phyloP scores from a whole-genome alignment of 2,888 invertebrate species.

The Lordiphosa andalusiaca region DNA sequence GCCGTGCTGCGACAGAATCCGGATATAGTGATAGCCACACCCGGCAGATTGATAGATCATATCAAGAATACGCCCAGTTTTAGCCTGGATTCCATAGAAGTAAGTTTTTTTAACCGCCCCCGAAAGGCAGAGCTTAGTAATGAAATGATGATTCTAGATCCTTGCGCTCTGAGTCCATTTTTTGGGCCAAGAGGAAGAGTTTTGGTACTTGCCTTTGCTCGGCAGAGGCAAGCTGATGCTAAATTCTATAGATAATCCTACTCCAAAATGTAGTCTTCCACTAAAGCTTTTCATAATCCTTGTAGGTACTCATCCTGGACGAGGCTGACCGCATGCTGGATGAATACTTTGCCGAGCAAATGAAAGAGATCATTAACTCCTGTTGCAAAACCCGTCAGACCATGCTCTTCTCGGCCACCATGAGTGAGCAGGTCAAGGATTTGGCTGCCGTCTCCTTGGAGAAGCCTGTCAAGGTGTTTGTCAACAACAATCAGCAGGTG shows the following conservation, averaged over 20 bases:
- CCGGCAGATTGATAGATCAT: conserved; percentile 98
- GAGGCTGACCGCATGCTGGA: conserved; percentile 95
- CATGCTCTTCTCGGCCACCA: conserved; percentile 98
- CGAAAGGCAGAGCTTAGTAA: too few relatives aligned
- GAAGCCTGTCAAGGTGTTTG: conserved; percentile 96
- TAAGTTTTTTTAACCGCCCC: conserved; percentile 75
- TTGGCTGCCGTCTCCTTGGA: conserved; percentile 95
- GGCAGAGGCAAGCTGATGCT: conserved; percentile 64
- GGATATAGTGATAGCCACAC: conserved; percentile 98
- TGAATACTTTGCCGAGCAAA: conserved; percentile 98
- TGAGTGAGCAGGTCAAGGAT: conserved; percentile 99
- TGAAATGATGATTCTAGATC: conserved; percentile 77
- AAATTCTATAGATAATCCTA: neutral
- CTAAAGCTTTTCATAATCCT: neutral
- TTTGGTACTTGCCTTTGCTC: conserved; percentile 47
- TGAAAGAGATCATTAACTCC: conserved; percentile 97
- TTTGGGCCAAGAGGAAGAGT: conserved; percentile 26
- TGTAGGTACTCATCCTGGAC: conserved; percentile 82
- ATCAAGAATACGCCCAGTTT: conserved; percentile 97
- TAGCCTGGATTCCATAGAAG: conserved; percentile 93
- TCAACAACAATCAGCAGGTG: conserved; percentile 97
- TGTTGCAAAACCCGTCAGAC: conserved; percentile 96
- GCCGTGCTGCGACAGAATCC: conserved; percentile 92
- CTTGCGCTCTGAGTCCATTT: conserved; percentile 80
- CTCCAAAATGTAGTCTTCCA: too few relatives aligned